These are phyloP conservation scores for Lytechinus variegatus DNA, from an alignment of 35 echinoderm and acorn worm genomes.

Conservation along the genomic window DNA sequence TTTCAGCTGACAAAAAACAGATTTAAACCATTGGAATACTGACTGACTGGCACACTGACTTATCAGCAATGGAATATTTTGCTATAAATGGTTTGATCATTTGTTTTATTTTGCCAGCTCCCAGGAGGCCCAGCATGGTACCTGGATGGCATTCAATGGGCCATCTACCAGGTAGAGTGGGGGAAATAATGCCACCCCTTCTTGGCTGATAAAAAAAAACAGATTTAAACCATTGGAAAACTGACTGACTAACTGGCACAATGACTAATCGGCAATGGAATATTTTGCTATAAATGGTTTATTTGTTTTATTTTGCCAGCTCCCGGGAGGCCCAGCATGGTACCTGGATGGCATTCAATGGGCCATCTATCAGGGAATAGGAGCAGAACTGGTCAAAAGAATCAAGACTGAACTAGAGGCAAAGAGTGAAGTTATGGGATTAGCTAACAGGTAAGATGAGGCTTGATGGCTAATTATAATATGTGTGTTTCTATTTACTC, in stretches of 20 bases:
- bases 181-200: no score
- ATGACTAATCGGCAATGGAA: no score
- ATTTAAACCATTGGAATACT: no score
- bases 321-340: conserved; percentile 56
- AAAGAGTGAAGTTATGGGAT: conserved; percentile 45
- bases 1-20: no score
- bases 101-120: conserved; percentile 21
- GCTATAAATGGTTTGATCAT: background rate
- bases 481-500: no score
- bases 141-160: conserved; percentile 71
- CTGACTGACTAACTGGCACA: no score
- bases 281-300: background rate
- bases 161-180: conserved; percentile 42
- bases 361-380: conserved; percentile 48
- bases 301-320: conserved; percentile 13
- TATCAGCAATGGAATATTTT: no score
- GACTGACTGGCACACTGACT: no score
- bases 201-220: no score
- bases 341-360: conserved; percentile 80
- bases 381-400: conserved; percentile 62
- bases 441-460: conserved; percentile 65
- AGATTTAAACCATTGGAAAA: no score
- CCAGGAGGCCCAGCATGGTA: conserved; percentile 66
- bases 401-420: conserved; percentile 78
- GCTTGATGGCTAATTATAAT: no score